phyloP scores from a whole-genome alignment of 2,113 vertebrate genomes.

The Dicrurus megarhynchus region DNA sequence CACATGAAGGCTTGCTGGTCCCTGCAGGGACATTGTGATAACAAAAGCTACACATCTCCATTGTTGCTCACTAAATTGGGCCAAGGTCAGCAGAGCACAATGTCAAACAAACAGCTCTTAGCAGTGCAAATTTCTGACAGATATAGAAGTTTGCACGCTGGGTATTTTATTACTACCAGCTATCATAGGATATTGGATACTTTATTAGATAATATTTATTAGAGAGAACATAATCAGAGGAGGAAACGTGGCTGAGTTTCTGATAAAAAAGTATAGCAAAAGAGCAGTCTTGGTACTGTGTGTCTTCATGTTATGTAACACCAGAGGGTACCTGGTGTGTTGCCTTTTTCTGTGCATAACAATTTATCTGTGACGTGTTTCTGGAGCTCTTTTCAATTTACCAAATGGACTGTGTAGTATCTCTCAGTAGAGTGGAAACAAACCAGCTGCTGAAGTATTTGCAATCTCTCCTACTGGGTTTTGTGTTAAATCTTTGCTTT shows the following conservation, averaged over 20 bases:
- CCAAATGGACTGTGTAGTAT: constrained; percentile 2
- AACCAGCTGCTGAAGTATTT: constrained; percentile 3
- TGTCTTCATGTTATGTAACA: not conserved
- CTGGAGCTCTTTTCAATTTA: not conserved
- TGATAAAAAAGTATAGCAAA: not conserved
- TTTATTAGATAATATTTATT: not conserved
- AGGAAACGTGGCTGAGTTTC: not conserved
- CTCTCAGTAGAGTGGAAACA: not conserved
- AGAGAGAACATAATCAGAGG: not conserved
- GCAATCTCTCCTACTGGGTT: not conserved
- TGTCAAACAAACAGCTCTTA: not conserved
- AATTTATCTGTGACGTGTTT: not conserved
- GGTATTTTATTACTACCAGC: not conserved
- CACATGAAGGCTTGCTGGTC: not conserved
- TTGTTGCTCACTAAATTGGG: not conserved
- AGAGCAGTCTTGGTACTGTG: not conserved
- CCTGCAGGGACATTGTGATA: not conserved
- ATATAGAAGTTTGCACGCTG: not conserved
- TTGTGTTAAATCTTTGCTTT: not conserved
- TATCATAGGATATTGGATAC: not conserved
- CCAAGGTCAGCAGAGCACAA: not conserved
- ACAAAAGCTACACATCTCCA: not conserved
- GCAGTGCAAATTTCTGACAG: not conserved
- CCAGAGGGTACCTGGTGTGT: not conserved
- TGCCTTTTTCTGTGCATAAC: not conserved